Evolutionary conservation across 1,140 invertebrate species (phyloP), one percentile per base, ranked within the genome.

Genomic region (Phenacoccus solenopsis): DNA sequence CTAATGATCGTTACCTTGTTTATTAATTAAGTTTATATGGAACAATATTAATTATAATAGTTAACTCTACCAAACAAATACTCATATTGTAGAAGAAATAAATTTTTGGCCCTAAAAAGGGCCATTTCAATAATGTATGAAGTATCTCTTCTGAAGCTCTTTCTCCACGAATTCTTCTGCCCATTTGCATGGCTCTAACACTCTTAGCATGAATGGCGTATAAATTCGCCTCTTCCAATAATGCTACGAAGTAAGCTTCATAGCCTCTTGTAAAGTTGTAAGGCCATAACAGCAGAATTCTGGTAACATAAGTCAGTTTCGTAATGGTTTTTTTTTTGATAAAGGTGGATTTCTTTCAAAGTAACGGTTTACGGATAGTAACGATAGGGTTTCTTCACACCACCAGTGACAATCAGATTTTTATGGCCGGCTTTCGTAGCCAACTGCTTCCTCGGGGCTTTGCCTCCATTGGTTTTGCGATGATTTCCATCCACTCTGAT

Each of bases 221-320:
- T 84, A 94, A 84, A 80, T 94, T 94, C 72, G 92, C 93, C 80
- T 94, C 91, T 85, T 95, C 91, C 80, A 95, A 95, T 10, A 94
- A 76, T 86, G 84, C 84, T 30, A 87, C 86, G 70, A 88, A 77
- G 76, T 87, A 87, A 56, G 86, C 86, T 76, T 88, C 86, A 73
- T 82, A 16, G 86, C 85, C 78, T 88, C 86, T 81, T 90, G 82
- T n/a, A n/a, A n/a, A n/a, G n/a, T n/a, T n/a, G n/a, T 22, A 82
- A 70, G 7, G 56, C 56, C 56, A 59, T 59, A 4, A 81, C 78
- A 28, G 85, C 85, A 20, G 64, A 67, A 24, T 24, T 67, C 24
- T 67, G 64, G 74, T 85, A 85, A 70, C 82, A 76, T 32, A 85
- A 74, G 75, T 84, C 83, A 49, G 83, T 85, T 72, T 85, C 85